A percentile compares a stretch with the other conserved stretches of the same genome.
These are phyloP conservation scores for Meteorus sp. DNA, from an alignment of 1,140 invertebrate species.

Conservation along the genomic window DNA sequence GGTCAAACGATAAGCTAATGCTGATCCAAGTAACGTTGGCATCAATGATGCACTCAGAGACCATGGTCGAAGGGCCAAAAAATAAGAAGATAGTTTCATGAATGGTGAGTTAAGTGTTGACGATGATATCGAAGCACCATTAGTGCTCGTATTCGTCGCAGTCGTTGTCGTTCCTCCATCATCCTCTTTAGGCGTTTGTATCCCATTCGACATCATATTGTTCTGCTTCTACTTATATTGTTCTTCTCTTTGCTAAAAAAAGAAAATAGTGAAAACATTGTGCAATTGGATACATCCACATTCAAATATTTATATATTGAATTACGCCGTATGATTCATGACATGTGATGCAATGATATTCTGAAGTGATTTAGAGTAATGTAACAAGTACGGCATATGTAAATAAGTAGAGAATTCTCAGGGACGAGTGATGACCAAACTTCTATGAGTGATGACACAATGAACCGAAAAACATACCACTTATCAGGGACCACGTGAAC, in stretches of 20 bases:
- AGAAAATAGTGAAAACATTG: slow-evolving; percentile 2
- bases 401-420: too few relatives aligned
- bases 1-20: slow-evolving; percentile 78
- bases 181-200: slow-evolving; percentile 22
- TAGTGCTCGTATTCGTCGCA: slow-evolving; percentile 27
- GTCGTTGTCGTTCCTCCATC: slow-evolving; percentile 25
- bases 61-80: slow-evolving; percentile 87
- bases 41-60: slow-evolving; percentile 88
- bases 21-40: slow-evolving; percentile 85
- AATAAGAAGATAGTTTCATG: slow-evolving; percentile 85
- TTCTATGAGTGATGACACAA: too few relatives aligned
- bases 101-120: slow-evolving; percentile 59
- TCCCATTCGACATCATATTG: slow-evolving; percentile 43
- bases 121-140: slow-evolving; percentile 32
- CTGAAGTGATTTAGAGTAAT: too few relatives aligned
- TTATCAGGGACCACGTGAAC: too few relatives aligned
- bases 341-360: too few relatives aligned
- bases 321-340: too few relatives aligned
- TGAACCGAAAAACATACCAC: too few relatives aligned
- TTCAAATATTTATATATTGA: too few relatives aligned
- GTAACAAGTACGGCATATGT: too few relatives aligned
- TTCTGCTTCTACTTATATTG: too few relatives aligned
- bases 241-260: too few relatives aligned
- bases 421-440: too few relatives aligned
- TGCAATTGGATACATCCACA: slow-evolving; percentile 1